phyloP scores from a whole-genome alignment of 2,888 invertebrate genomes.

The Phengaris alcon region DNA sequence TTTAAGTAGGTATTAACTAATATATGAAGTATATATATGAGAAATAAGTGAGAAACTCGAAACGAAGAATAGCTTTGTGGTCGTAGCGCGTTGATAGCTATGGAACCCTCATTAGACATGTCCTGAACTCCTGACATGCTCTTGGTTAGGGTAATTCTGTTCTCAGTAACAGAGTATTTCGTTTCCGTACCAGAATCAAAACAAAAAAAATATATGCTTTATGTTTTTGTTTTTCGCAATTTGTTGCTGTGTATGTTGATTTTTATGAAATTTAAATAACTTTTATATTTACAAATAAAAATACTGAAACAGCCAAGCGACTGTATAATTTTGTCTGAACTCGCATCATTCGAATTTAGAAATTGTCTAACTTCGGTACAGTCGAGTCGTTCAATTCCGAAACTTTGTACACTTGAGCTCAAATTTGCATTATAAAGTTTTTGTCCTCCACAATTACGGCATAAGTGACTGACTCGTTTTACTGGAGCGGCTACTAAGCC shows the following conservation, averaged over 20 bases:
- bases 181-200: background rate
- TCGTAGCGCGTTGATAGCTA: too few species aligned
- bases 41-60: too few species aligned
- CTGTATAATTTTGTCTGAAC: conserved; percentile 19
- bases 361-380: conserved; percentile 28
- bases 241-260: background rate
- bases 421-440: conserved; percentile 30
- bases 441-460: conserved; percentile 27
- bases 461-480: conserved; percentile 10
- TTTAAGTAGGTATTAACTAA: too few species aligned
- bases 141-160: background rate
- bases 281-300: conserved; percentile 15
- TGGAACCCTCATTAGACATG: too few species aligned
- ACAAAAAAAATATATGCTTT: background rate
- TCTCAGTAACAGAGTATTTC: background rate
- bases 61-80: too few species aligned
- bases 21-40: too few species aligned
- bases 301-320: background rate
- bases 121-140: too few species aligned
- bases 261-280: background rate
- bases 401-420: conserved; percentile 29
- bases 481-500: background rate
- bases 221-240: background rate
- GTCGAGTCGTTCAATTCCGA: conserved; percentile 20
- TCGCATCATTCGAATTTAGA: conserved; percentile 29